Evolutionary conservation across 2,888 invertebrate genomes (phyloP).

Genomic region (Cecidostiba fungosa): DNA sequence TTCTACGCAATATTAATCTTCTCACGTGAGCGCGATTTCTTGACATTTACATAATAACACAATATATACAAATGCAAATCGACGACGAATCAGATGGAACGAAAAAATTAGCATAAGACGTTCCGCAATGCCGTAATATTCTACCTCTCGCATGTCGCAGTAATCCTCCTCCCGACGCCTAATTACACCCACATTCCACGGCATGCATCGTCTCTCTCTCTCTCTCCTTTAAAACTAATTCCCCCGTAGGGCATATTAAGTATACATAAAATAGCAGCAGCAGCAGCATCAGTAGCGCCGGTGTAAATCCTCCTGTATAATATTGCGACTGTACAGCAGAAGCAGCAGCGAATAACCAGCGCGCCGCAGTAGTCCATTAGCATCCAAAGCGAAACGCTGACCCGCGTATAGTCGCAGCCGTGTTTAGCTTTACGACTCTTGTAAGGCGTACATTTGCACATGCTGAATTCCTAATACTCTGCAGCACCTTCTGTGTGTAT

Average conservation of each 20-base stretch:
- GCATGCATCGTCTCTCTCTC: neutral
- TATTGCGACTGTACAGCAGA: neutral
- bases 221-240: neutral
- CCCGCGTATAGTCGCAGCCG: conserved; percentile 14
- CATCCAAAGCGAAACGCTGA: conserved; percentile 57
- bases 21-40: neutral
- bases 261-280: neutral
- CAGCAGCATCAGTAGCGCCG: no score
- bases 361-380: conserved; percentile 43
- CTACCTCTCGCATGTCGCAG: neutral
- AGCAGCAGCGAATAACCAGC: neutral
- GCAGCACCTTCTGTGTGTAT: neutral
- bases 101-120: neutral
- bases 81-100: neutral
- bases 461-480: conserved; percentile 41
- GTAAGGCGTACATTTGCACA: conserved; percentile 32
- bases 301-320: neutral
- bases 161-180: neutral
- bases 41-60: neutral
- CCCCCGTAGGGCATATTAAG: neutral
- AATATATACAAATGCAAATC: neutral
- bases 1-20: neutral
- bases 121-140: neutral
- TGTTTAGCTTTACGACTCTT: conserved; percentile 41
- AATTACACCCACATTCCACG: neutral